These are phyloP conservation scores for Helicoverpa armigera DNA, from an alignment of 1,140 invertebrate species.

Conservation along the genomic window DNA sequence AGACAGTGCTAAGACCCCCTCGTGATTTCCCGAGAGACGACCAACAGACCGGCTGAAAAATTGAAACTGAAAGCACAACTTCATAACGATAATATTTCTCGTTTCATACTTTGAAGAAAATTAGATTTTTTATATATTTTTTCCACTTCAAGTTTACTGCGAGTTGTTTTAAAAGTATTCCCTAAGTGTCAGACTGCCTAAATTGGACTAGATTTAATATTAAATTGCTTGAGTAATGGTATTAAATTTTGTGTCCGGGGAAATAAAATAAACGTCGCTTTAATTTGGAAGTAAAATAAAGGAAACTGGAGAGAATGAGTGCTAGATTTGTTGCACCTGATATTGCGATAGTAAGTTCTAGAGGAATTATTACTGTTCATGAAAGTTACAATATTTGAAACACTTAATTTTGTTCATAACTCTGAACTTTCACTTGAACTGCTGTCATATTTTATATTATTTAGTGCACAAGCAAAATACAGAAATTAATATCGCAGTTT, in stretches of 20 bases:
- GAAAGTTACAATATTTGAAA: too few relatives aligned
- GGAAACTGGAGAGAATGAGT: too few relatives aligned
- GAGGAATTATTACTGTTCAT: background rate
- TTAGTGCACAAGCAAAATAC: too few relatives aligned
- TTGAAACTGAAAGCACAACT: slow-evolving; percentile 47
- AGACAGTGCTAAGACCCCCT: slow-evolving; percentile 28
- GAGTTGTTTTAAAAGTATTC: slow-evolving; percentile 41
- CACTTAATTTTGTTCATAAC: too few relatives aligned
- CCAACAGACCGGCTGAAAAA: slow-evolving; percentile 42
- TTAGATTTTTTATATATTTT: slow-evolving; percentile 44
- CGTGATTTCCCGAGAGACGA: slow-evolving; percentile 39
- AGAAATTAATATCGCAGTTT: too few relatives aligned
- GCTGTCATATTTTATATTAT: too few relatives aligned
- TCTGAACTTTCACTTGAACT: too few relatives aligned
- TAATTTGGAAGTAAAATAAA: background rate
- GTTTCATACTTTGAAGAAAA: slow-evolving; percentile 42
- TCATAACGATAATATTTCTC: slow-evolving; percentile 50
- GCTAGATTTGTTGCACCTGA: background rate
- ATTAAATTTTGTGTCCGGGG: slow-evolving; percentile 13
- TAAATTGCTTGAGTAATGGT: slow-evolving; percentile 9
- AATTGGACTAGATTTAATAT: slow-evolving; percentile 37
- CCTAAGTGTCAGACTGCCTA: slow-evolving; percentile 9
- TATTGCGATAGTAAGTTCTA: background rate
- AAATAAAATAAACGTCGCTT: slow-evolving; percentile 13
- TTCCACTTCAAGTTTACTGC: slow-evolving; percentile 12